A percentile compares a stretch with the other conserved stretches of the same genome.
Evolutionary conservation across 2,888 invertebrate species (phyloP).

Genomic region (Philaethria dido): DNA sequence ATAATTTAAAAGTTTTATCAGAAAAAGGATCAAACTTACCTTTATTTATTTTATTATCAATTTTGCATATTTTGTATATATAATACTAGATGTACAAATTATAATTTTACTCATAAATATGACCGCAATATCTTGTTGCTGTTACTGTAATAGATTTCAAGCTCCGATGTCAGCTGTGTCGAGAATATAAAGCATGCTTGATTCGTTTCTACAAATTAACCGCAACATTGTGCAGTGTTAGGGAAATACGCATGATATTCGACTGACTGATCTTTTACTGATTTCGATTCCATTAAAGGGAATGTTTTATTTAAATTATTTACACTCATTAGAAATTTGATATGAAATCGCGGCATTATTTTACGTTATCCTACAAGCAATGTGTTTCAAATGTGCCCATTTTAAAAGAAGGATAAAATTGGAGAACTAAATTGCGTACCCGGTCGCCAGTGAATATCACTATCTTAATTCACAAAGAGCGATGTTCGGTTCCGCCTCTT

Average conservation of each 20-base stretch:
- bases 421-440: background rate
- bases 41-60: too few relatives aligned
- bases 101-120: slow-evolving; percentile 75
- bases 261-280: background rate
- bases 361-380: too few relatives aligned
- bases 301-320: slow-evolving; percentile 2
- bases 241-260: slow-evolving; percentile 27
- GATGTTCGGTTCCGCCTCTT: too few relatives aligned
- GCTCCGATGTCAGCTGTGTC: slow-evolving; percentile 74
- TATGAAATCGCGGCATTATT: too few relatives aligned
- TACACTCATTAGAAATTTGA: background rate
- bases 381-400: background rate
- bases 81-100: slow-evolving; percentile 38
- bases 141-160: slow-evolving; percentile 77
- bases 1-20: background rate
- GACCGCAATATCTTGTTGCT: slow-evolving; percentile 80
- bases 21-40: too few relatives aligned
- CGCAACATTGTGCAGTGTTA: slow-evolving; percentile 57
- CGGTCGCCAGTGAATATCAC: too few relatives aligned
- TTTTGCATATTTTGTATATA: background rate
- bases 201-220: slow-evolving; percentile 74
- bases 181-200: slow-evolving; percentile 77
- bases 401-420: background rate
- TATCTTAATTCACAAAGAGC: too few relatives aligned
- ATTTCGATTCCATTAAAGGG: background rate